Percentiles rank a stretch among this genome's conserved stretches.
phyloP scores from a whole-genome alignment of 2,888 invertebrate genomes.

The Morpho helenor region DNA sequence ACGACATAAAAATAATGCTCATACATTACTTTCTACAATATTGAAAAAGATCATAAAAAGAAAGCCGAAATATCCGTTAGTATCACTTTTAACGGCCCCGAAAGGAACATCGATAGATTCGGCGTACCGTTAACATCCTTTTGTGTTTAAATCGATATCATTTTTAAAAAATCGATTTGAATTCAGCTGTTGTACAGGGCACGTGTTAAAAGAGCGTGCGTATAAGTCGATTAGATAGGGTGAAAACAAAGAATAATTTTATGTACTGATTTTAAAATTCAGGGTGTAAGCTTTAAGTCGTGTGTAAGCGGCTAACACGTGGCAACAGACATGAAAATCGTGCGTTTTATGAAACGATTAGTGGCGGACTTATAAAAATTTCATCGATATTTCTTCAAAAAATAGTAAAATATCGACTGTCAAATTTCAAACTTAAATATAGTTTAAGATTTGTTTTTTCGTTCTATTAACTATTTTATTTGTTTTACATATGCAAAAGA shows the following conservation, averaged over 20 bases:
- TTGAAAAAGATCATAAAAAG: conserved; percentile 15
- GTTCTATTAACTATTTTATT: no score
- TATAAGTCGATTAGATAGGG: conserved; percentile 66
- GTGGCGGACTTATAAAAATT: conserved; percentile 31
- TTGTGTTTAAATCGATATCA: conserved; percentile 51
- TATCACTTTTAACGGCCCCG: conserved; percentile 31
- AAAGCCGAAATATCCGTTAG: conserved; percentile 19
- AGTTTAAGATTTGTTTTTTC: no score
- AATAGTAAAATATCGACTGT: no score
- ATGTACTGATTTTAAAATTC: conserved; percentile 66
- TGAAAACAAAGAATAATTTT: conserved; percentile 67
- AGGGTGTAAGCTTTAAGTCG: conserved; percentile 61
- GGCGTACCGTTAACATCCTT: conserved; percentile 45
- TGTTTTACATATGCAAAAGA: no score
- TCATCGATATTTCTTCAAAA: conserved; percentile 29
- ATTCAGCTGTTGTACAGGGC: conserved; percentile 55
- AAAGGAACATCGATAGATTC: conserved; percentile 40
- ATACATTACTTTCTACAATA: conserved; percentile 4
- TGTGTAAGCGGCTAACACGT: conserved; percentile 70
- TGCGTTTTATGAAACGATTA: conserved; percentile 53
- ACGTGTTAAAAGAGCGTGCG: conserved; percentile 65
- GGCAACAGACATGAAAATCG: conserved; percentile 74
- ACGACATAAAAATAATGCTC: background rate
- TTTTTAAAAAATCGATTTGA: conserved; percentile 49
- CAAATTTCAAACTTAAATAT: no score